Evolutionary conservation across 2,888 invertebrate genomes (phyloP).

Genomic region (Drosophila gaucha): DNA sequence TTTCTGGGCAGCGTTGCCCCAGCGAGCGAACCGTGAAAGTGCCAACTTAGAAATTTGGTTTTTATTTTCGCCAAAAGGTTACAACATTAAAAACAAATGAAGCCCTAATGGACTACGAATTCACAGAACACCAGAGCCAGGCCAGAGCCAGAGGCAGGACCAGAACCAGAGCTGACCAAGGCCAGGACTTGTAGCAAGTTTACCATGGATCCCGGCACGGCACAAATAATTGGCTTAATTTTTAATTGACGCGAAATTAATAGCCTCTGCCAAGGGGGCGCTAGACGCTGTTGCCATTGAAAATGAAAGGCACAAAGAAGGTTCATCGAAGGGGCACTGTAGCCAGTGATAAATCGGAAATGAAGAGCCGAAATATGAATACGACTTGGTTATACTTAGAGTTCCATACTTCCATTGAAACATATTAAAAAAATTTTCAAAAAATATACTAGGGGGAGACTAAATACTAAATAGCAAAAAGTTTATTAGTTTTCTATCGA

Average conservation of each 20-base stretch:
- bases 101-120: conserved; percentile 78
- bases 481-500: no score
- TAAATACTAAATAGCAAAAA: no score
- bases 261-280: conserved; percentile 57
- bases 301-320: conserved; percentile 30
- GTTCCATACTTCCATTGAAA: no score
- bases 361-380: conserved; percentile 24
- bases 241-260: conserved; percentile 81
- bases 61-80: conserved; percentile 73
- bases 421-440: neutral
- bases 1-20: conserved; percentile 6
- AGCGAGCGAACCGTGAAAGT: conserved; percentile 71
- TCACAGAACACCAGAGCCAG: conserved; percentile 22
- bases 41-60: conserved; percentile 71
- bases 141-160: neutral
- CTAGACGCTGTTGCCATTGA: conserved; percentile 31
- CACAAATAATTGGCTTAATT: conserved; percentile 81
- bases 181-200: conserved; percentile 27
- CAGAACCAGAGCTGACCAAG: conserved; percentile 35
- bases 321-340: conserved; percentile 18
- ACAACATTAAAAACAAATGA: conserved; percentile 80
- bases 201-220: conserved; percentile 49
- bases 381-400: no score
- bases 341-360: conserved; percentile 62
- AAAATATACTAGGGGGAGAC: no score